Conservation (phyloP, 2,888 invertebrate species). For the Lacanobia wlatinum region DNA sequence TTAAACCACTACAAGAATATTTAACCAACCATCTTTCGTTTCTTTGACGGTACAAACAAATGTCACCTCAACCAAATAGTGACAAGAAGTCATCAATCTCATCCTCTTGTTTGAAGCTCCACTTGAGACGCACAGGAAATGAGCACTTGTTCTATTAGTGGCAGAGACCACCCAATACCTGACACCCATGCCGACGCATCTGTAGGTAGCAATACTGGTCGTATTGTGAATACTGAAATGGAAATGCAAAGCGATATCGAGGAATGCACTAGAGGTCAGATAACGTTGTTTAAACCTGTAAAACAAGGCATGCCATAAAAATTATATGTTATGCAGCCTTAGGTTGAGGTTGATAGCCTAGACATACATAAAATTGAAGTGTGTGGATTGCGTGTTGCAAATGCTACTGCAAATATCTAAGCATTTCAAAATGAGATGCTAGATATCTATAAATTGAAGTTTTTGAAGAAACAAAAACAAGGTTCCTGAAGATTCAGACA, state of each 20-base stretch:
- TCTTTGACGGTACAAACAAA: not conserved
- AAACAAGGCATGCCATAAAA: constrained; percentile 50
- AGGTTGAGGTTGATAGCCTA: constrained; percentile 60
- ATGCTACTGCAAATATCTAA: constrained; percentile 26
- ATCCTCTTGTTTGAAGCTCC: constrained; percentile 24
- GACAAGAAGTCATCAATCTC: constrained; percentile 36
- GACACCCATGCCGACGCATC: constrained; percentile 18
- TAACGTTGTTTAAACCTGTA: constrained; percentile 48
- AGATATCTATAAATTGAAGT: not conserved
- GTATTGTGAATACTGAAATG: constrained; percentile 22
- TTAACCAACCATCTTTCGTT: not conserved
- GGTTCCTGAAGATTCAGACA: not conserved
- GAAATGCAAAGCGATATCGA: constrained; percentile 20
- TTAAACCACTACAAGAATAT: not conserved
- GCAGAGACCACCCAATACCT: constrained; percentile 49
- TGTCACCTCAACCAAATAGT: not conserved
- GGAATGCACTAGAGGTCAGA: constrained; percentile 45
- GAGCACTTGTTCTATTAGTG: constrained; percentile 53
- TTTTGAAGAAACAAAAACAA: not conserved
- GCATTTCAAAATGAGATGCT: constrained; percentile 10
- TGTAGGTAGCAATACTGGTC: constrained; percentile 6
- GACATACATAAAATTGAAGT: constrained; percentile 61
- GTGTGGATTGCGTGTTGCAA: constrained; percentile 15
- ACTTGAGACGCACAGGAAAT: constrained; percentile 46
- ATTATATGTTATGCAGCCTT: constrained; percentile 47